Evolutionary conservation across 1,140 invertebrate species (phyloP).

Genomic region (Elysia chlorotica): DNA sequence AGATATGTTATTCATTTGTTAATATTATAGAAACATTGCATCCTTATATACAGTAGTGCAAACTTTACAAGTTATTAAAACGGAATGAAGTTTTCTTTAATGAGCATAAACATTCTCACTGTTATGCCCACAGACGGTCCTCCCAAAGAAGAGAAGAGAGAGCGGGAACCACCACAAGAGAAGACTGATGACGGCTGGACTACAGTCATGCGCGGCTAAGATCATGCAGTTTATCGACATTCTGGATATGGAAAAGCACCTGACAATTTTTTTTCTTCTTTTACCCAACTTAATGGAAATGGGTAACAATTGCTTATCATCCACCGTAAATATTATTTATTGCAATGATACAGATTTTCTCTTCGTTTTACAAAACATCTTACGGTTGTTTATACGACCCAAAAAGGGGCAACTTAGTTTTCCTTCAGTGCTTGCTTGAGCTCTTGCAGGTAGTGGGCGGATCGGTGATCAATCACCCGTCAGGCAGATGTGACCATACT

Average conservation of each 20-base stretch:
- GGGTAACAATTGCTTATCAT: background rate
- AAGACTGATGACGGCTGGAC: conserved; percentile 33
- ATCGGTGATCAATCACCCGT: too few relatives aligned
- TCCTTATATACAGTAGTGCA: background rate
- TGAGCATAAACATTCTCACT: background rate
- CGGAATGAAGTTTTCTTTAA: background rate
- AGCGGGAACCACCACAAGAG: conserved; percentile 7
- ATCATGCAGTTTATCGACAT: background rate
- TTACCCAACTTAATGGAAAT: background rate
- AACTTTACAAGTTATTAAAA: background rate
- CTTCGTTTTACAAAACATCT: too few relatives aligned
- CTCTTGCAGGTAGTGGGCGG: too few relatives aligned
- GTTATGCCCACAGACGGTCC: too few relatives aligned
- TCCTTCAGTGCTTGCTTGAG: too few relatives aligned
- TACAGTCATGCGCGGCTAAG: conserved; percentile 28
- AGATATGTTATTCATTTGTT: background rate
- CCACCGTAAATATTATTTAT: background rate
- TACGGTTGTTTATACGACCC: too few relatives aligned
- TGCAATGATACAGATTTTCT: too few relatives aligned
- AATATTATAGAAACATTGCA: background rate
- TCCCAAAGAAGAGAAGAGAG: too few relatives aligned
- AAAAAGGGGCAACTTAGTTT: too few relatives aligned
- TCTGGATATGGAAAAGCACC: background rate
- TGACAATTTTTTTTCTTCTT: background rate
- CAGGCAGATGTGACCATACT: too few relatives aligned